These are phyloP conservation scores for Drosophila jambulina DNA, from an alignment of 1,140 invertebrate species.

Conservation along the genomic window DNA sequence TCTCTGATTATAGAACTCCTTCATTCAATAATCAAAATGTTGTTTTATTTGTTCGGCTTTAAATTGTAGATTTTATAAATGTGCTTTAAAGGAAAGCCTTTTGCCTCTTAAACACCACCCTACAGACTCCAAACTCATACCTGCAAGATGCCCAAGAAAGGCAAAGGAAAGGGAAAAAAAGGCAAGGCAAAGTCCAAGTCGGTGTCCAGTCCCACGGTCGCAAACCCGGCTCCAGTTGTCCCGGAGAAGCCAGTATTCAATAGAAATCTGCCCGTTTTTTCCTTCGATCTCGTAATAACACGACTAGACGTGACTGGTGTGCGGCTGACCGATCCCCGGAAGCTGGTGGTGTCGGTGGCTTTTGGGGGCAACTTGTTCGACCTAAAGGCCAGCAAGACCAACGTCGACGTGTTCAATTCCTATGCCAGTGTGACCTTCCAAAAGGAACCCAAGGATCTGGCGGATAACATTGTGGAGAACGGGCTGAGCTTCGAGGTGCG, in stretches of 20 bases:
- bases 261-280: conserved; percentile 12
- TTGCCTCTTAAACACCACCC: neutral
- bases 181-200: neutral
- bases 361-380: conserved; percentile 11
- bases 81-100: neutral
- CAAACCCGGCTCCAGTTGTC: neutral
- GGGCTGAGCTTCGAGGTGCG: conserved; percentile 19
- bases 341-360: conserved; percentile 11
- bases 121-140: neutral
- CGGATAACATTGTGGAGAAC: neutral
- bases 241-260: neutral
- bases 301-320: conserved; percentile 10
- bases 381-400: conserved; percentile 3
- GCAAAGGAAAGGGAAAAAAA: conserved; percentile 15
- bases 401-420: conserved; percentile 19
- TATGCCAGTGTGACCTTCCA: conserved; percentile 18
- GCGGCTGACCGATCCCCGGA: conserved; percentile 11
- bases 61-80: conserved; percentile 2
- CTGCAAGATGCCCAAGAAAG: conserved; percentile 18
- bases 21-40: neutral
- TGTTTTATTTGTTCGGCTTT: neutral
- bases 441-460: conserved; percentile 6
- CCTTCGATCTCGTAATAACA: conserved; percentile 29
- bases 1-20: neutral
- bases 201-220: neutral